Base-by-base conservation (phyloP, 2,797 vertebrate genomes). In the Manis crassicaudata region DNA sequence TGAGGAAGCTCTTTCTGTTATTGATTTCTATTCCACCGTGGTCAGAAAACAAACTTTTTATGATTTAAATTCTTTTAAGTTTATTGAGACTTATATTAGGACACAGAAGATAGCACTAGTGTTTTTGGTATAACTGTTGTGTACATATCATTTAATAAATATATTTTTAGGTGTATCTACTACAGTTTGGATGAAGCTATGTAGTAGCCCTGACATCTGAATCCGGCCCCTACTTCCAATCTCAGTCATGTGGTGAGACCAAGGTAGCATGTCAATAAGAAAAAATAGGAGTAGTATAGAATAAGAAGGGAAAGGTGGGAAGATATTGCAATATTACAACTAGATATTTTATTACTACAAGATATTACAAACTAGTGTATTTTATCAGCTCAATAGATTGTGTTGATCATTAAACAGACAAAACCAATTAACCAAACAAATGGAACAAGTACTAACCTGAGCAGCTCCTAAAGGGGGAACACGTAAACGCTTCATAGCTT, bases 391-490 rank as follows among this genome's bases (percentile, higher is more conserved):
- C 96, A 73, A 58, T 7, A 95, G 72, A 54, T 3, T 65, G 3
- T 40, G 23, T 13, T 87, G 27, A 94, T 83, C 90, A 93, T 40
- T 92, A 92, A 93, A 72, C 9, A 58, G 43, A 27, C 35, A 77
- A 95, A 93, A 81, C 7, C 32, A 91, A 65, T 21, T 73, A 93
- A 65, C 20, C 13, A 72, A 88, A 73, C 11, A 82, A 46, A 32
- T 81, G 29, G 65, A 90, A 94, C 29, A 90, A 88, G 93, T 40
- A 85, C 94, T 97, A 94, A 99, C 99, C 99, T 99, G 99, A 97
- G 99, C 99, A 96, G 99, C 99, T 98, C 99, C 99, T 90, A 99
- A 98, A 7, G 99, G 99, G 89, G 99, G 99, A 1, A 99, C 99
- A 97, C 99, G 99, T 90, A 99, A 98, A 88, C 99, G 99, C 98